Percentiles rank a stretch among this genome's conserved stretches.
phyloP scores from a whole-genome alignment of 2,113 vertebrate genomes.

The Hippocampus abdominalis region DNA sequence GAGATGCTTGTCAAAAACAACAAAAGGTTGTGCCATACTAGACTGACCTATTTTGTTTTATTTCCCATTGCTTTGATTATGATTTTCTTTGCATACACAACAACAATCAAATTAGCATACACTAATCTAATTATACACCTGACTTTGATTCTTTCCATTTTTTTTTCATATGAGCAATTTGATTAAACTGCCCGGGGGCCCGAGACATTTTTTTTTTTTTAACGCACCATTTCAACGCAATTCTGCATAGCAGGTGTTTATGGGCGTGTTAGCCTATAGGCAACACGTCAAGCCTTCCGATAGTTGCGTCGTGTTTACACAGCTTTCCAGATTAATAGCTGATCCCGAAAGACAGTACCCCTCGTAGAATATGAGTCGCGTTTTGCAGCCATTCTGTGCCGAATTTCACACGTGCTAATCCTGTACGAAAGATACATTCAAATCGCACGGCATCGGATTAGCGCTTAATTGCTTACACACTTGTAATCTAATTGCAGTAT shows the following conservation, averaged over 20 bases:
- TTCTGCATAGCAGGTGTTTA: constrained; percentile 35
- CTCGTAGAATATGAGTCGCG: constrained; percentile 6
- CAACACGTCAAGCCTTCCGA: constrained; percentile 6
- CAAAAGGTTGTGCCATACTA: constrained; percentile 15
- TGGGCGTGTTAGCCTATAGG: constrained; percentile 26
- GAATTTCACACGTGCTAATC: constrained; percentile 37
- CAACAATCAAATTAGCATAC: constrained; percentile 54
- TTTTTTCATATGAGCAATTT: constrained; percentile 43
- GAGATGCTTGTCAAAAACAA: background rate
- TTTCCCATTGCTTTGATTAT: constrained; percentile 27
- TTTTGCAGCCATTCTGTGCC: constrained; percentile 15
- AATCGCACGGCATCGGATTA: constrained; percentile 7
- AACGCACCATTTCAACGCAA: constrained; percentile 39
- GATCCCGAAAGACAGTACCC: background rate
- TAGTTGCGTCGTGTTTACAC: background rate
- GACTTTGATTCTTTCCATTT: constrained; percentile 38
- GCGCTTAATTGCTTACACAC: constrained; percentile 2
- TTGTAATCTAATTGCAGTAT: constrained; percentile 19
- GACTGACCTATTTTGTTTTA: constrained; percentile 48
- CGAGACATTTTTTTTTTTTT: constrained; percentile 49
- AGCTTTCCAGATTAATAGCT: background rate
- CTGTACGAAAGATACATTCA: constrained; percentile 2
- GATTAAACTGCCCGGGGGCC: constrained; percentile 57
- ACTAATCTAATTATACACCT: constrained; percentile 62
- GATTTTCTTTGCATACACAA: constrained; percentile 57